These are phyloP conservation scores for Daptonema setosum DNA, from an alignment of 2,888 invertebrate genomes.

Conservation along the genomic window DNA sequence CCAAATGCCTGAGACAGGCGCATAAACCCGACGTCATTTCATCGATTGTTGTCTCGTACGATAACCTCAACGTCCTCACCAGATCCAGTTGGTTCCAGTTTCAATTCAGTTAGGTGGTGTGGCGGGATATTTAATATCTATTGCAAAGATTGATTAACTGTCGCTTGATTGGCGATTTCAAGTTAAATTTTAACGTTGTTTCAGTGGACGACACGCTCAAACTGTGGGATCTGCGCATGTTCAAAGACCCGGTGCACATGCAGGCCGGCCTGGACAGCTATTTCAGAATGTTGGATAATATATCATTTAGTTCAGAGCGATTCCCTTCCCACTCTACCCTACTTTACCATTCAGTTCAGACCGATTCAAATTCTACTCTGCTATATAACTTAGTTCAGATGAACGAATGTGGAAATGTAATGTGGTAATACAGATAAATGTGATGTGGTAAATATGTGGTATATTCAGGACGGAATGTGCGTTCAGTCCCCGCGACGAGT, in stretches of 20 bases:
- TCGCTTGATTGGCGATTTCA: too few relatives aligned
- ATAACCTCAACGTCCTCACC: conserved; percentile 52
- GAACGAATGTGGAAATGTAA: not conserved
- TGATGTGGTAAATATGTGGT: not conserved
- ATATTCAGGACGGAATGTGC: conserved; percentile 38
- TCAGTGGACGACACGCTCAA: conserved; percentile 70
- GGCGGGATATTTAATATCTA: too few relatives aligned
- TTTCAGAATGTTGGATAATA: conserved; percentile 43
- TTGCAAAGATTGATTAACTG: too few relatives aligned
- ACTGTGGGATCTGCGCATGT: conserved; percentile 69
- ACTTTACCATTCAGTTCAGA: too few relatives aligned
- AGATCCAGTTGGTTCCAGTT: conserved; percentile 44
- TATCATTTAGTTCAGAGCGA: too few relatives aligned
- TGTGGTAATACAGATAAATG: not conserved
- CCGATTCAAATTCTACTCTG: too few relatives aligned
- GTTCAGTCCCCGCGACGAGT: conserved; percentile 75
- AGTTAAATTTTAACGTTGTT: too few relatives aligned
- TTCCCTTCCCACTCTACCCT: too few relatives aligned
- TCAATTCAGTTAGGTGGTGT: too few relatives aligned
- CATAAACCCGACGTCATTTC: conserved; percentile 29
- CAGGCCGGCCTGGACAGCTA: conserved; percentile 52
- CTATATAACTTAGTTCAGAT: too few relatives aligned
- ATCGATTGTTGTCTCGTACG: conserved; percentile 64
- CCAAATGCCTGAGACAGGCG: conserved; percentile 48
- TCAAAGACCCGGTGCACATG: conserved; percentile 52